Conservation (phyloP, 2,113 vertebrate species). For the Saccopteryx leptura region DNA sequence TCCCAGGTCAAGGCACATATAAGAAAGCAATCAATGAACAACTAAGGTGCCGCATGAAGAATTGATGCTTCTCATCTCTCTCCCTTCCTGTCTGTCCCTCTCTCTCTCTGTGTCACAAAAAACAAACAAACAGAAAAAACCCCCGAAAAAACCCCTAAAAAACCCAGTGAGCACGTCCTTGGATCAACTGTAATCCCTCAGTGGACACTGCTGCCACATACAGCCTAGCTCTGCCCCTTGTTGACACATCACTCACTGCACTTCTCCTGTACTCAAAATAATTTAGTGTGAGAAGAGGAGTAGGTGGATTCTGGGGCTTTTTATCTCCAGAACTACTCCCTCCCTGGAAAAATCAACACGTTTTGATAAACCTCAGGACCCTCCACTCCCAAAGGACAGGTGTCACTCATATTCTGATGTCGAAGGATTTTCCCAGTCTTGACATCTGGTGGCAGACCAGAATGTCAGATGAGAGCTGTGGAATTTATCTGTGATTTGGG, state of each 20-base stretch:
- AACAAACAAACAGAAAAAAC: too few species aligned
- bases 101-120: too few species aligned
- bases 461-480: not conserved
- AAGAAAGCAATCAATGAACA: too few species aligned
- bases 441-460: not conserved
- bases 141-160: too few species aligned
- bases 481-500: not conserved
- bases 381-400: not conserved
- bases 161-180: not conserved
- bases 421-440: not conserved
- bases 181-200: not conserved
- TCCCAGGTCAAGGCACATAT: too few species aligned
- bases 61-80: too few species aligned
- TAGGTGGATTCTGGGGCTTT: not conserved
- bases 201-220: not conserved
- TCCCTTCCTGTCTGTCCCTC: too few species aligned
- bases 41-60: too few species aligned
- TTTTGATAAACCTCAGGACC: not conserved
- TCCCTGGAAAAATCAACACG: not conserved
- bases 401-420: not conserved
- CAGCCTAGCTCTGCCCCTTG: constrained; percentile 73
- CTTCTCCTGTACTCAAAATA: not conserved
- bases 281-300: not conserved
- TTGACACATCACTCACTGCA: not conserved
- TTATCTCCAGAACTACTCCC: not conserved